A percentile compares a stretch with the other conserved stretches of the same genome.
Conservation (phyloP, 1,140 invertebrate genomes). For the Drosophila simulans region DNA sequence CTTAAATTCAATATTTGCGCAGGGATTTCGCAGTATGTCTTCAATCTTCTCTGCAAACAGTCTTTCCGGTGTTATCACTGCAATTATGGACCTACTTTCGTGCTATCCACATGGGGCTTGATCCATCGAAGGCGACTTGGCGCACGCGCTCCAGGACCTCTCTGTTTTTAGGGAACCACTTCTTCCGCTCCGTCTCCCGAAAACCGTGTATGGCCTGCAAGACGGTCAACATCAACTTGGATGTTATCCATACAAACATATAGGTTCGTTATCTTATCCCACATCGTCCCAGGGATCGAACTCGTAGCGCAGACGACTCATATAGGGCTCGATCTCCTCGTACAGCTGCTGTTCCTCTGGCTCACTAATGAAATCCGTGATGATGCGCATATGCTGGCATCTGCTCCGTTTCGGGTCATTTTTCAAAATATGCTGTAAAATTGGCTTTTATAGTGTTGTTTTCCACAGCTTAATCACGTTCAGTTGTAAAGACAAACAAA, state of each 20-base stretch:
- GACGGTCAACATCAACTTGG: background rate
- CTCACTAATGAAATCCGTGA: conserved; percentile 91
- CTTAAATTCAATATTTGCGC: no score
- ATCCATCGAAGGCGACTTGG: no score
- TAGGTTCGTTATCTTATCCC: conserved; percentile 80
- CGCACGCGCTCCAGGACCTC: no score
- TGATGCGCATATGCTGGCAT: conserved; percentile 87
- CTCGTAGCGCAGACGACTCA: conserved; percentile 95
- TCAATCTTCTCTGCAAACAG: no score
- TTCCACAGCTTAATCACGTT: conserved; percentile 13
- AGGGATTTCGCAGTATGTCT: no score
- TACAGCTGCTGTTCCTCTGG: conserved; percentile 91
- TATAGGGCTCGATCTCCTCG: conserved; percentile 93
- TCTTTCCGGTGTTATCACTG: no score
- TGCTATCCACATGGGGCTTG: conserved; percentile 98
- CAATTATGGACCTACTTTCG: conserved; percentile 88
- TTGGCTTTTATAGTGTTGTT: conserved; percentile 14
- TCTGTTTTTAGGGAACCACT: conserved; percentile 92
- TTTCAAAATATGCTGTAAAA: conserved; percentile 78
- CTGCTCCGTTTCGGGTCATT: conserved; percentile 85
- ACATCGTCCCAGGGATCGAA: conserved; percentile 99
- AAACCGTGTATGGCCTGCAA: conserved; percentile 97
- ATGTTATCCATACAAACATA: no score
- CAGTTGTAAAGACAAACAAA: background rate
- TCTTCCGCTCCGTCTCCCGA: conserved; percentile 95